A percentile compares a stretch with the other conserved stretches of the same genome.
These are phyloP conservation scores for Tiliqua scincoides DNA, from an alignment of 2,113 vertebrate species.

Conservation along the genomic window DNA sequence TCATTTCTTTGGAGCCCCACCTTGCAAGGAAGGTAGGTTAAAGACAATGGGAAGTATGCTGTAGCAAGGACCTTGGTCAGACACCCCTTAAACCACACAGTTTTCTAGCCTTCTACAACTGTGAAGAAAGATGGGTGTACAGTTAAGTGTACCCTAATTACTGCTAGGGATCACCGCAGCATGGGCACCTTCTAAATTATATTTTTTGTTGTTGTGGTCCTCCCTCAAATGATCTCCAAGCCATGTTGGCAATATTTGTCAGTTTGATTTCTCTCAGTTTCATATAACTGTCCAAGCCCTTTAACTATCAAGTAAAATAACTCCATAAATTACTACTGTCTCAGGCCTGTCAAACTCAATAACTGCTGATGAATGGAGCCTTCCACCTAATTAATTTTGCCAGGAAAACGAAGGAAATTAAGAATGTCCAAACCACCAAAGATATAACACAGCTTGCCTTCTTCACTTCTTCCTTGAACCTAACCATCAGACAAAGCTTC, in stretches of 20 bases:
- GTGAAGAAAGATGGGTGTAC: not conserved
- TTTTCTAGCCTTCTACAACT: not conserved
- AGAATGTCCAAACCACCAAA: not conserved
- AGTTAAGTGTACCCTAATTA: not conserved
- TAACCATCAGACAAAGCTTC: not conserved
- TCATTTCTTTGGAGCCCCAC: not conserved
- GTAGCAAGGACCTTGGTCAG: not conserved
- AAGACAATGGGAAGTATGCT: not conserved
- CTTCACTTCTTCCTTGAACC: not conserved
- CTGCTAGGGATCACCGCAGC: not conserved
- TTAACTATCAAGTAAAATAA: conserved; percentile 23
- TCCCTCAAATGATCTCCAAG: not conserved
- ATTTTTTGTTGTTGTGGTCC: not conserved
- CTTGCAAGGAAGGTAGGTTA: not conserved
- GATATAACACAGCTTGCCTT: not conserved
- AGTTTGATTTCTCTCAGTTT: not conserved
- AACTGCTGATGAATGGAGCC: conserved; percentile 18
- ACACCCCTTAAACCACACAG: not conserved
- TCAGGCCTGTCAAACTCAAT: conserved; percentile 45
- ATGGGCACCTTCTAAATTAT: not conserved
- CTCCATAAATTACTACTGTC: conserved; percentile 31
- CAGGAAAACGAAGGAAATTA: conserved; percentile 27
- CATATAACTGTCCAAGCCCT: not conserved
- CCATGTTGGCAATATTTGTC: not conserved
- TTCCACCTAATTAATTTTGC: conserved; percentile 50